Evolutionary conservation across 23 tunicate species (phyloP).

Genomic region (Aplidium turbinatum): DNA sequence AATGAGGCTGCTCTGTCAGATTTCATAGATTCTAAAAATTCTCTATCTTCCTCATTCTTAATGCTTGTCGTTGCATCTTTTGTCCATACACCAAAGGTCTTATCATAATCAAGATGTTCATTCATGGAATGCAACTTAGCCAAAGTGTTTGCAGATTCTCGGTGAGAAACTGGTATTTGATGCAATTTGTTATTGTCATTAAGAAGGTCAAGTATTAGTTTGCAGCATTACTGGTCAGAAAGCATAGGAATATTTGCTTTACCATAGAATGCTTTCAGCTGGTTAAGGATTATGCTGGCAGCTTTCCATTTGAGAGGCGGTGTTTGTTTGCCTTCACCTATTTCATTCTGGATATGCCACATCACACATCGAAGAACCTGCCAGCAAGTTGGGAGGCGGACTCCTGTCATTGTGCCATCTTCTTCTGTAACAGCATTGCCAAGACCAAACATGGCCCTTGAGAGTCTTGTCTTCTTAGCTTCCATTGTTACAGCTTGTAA

Average conservation of each 20-base stretch:
- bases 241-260: constrained; percentile 1
- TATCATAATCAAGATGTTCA: constrained; percentile 6
- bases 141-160: constrained; percentile 3
- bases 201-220: constrained; percentile 12
- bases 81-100: background rate
- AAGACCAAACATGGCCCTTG: too few relatives aligned
- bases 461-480: too few relatives aligned
- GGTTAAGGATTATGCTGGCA: background rate
- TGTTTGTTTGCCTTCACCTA: constrained; percentile 12
- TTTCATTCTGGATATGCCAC: constrained; percentile 5
- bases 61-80: constrained; percentile 11
- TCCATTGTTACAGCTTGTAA: too few relatives aligned
- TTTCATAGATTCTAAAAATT: background rate
- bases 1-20: background rate
- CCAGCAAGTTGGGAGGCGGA: constrained; percentile 7
- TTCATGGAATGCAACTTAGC: constrained; percentile 9
- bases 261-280: constrained; percentile 13
- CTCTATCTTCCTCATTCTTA: constrained; percentile 1
- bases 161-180: constrained; percentile 6
- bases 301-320: constrained; percentile 19
- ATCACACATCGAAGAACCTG: constrained; percentile 24
- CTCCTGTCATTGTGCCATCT: constrained; percentile 7
- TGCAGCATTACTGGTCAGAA: background rate
- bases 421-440: constrained; percentile 4
- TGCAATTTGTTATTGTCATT: constrained; percentile 14